Percentiles rank a stretch among this genome's conserved stretches.
Conservation (phyloP, 2,113 vertebrate species). For the Chionodraco myersi region DNA sequence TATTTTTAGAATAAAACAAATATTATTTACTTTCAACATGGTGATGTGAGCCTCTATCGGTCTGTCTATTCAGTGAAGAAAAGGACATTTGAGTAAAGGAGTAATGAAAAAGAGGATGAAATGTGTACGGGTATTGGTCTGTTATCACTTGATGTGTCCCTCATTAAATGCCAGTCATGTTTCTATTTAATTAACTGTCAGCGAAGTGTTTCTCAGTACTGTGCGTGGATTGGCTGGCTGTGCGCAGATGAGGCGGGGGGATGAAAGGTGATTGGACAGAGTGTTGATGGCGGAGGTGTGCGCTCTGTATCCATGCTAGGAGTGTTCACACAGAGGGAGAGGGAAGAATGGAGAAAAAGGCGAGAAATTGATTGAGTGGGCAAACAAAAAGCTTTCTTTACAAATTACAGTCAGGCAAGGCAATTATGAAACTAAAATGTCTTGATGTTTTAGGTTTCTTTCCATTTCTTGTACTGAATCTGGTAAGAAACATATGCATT, state of each 20-base stretch:
- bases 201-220: slow-evolving; percentile 55
- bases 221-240: slow-evolving; percentile 70
- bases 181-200: slow-evolving; percentile 79
- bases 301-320: slow-evolving; percentile 82
- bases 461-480: neutral
- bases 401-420: slow-evolving; percentile 1
- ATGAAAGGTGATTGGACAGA: slow-evolving; percentile 81
- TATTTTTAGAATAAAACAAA: slow-evolving; percentile 1
- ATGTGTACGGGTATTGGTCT: slow-evolving; percentile 48
- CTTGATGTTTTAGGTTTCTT: slow-evolving; percentile 1
- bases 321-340: slow-evolving; percentile 70
- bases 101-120: slow-evolving; percentile 31
- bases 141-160: slow-evolving; percentile 50
- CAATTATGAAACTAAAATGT: neutral
- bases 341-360: slow-evolving; percentile 48
- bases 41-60: neutral
- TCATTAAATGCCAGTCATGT: slow-evolving; percentile 83
- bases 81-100: neutral
- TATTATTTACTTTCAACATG: neutral
- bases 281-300: slow-evolving; percentile 76
- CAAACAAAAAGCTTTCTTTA: slow-evolving; percentile 30
- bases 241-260: slow-evolving; percentile 57
- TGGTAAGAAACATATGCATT: slow-evolving; percentile 6
- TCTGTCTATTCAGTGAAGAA: slow-evolving; percentile 22
- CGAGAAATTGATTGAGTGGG: slow-evolving; percentile 34